Base-by-base conservation (phyloP, 2,797 vertebrate genomes). In the Eleutherodactylus coqui region DNA sequence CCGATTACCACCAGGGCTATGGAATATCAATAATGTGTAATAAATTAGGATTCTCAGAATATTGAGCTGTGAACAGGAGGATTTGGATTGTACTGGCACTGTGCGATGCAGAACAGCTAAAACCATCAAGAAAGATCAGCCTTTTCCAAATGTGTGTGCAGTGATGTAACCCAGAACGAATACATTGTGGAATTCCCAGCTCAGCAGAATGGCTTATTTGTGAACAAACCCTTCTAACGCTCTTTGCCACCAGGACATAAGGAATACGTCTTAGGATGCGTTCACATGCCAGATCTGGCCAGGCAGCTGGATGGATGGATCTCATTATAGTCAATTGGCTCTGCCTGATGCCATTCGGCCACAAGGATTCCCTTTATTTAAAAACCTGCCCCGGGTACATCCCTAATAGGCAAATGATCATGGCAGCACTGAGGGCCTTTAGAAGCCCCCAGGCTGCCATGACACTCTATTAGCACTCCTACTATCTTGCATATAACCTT, bases 91-190 rank as follows among this genome's bases (percentile, higher is more conserved):
- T 36, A 69, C 8, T 43, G 9, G 24, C 24, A 27, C 70, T 43
- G 70, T 45, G 70, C 11, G 27, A 73, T n/a, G 19, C 36, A 70
- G 6, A 32, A 64, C 29, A 0, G n/a, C 60, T 41, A 9, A n/a
- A 72, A 72, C 36, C n/a, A n/a, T 73, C 21, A 45, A 27, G 70
- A 73, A 73, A 73, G 41, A 73, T 27, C 11, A 73, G 43, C 70
- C 21, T 45, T 45, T 21, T 45, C 70, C 5, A 43, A 73, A 73
- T 73, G 24, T 45, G 70, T 73, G 41, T 7, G 41, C 41, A 27
- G 8, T 73, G 70, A 73, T 13, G 70, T 73, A 73, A 73, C 70
- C 70, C 70, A 45, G 24, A 45, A 73, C 24, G n/a, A 73, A 73
- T 24, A 53, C 75, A 32, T 11, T 11, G 75, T 27, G 24, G 45